Percentiles rank a stretch among this genome's conserved stretches.
These are phyloP conservation scores for Machimus atricapillus DNA, from an alignment of 2,888 invertebrate species.

Conservation along the genomic window DNA sequence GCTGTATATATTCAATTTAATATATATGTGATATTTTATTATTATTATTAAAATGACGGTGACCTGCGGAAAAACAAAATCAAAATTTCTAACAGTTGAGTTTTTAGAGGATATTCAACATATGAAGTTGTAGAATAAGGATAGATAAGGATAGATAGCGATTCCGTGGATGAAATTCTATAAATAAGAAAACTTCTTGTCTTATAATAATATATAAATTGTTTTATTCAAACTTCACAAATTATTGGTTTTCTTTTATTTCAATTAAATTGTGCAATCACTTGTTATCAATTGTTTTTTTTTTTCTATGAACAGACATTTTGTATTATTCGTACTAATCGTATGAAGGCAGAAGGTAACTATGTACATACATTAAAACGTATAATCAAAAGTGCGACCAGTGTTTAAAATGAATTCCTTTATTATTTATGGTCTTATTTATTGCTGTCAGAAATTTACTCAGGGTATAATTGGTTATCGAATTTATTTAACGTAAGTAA, in stretches of 20 bases:
- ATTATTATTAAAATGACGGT: too few species aligned
- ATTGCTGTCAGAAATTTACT: not conserved
- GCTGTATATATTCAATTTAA: too few species aligned
- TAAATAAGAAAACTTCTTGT: not conserved
- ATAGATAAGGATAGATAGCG: too few species aligned
- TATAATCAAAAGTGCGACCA: not conserved
- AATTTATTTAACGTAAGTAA: not conserved
- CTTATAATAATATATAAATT: conserved; percentile 33
- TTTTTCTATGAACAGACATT: not conserved
- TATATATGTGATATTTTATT: too few species aligned
- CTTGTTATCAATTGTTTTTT: not conserved
- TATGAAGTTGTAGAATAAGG: too few species aligned
- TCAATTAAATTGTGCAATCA: conserved; percentile 35
- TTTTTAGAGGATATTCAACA: too few species aligned
- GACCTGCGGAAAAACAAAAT: too few species aligned
- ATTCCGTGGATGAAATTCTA: too few species aligned
- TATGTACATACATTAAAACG: not conserved
- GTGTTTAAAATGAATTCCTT: not conserved
- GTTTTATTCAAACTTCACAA: conserved; percentile 36
- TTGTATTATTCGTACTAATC: not conserved
- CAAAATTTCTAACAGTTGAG: too few species aligned
- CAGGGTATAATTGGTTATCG: not conserved
- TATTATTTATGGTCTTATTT: not conserved
- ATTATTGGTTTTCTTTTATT: not conserved
- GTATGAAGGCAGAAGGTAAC: not conserved